Conservation (phyloP, 2,888 invertebrate species). For the Leptopilina myrica region DNA sequence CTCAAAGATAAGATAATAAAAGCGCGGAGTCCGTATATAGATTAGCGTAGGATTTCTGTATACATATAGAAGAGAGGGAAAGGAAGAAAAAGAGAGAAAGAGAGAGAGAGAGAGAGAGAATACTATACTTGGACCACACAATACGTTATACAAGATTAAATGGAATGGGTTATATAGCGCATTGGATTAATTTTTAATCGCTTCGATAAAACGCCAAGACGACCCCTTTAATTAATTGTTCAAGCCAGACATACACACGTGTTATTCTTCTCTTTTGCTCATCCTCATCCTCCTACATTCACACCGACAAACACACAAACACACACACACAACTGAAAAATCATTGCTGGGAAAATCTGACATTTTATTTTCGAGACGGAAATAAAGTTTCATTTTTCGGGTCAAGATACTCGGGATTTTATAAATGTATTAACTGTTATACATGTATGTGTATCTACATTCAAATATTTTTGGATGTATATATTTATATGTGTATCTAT, state of each 20-base stretch:
- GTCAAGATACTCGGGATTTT: neutral
- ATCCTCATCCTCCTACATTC: neutral
- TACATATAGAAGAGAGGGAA: neutral
- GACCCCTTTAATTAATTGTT: slow-evolving; percentile 52
- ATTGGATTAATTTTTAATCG: slow-evolving; percentile 56
- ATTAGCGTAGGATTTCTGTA: slow-evolving; percentile 44
- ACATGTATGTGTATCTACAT: too few relatives aligned
- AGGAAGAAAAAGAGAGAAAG: too few relatives aligned
- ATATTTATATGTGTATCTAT: too few relatives aligned
- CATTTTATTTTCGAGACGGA: neutral
- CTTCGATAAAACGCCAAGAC: slow-evolving; percentile 44
- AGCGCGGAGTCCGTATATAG: slow-evolving; percentile 54
- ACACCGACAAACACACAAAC: neutral
- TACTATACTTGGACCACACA: slow-evolving; percentile 10
- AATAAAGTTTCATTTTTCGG: neutral
- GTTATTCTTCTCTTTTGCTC: slow-evolving; percentile 36
- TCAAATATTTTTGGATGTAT: too few relatives aligned
- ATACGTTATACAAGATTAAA: slow-evolving; percentile 9
- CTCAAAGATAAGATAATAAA: slow-evolving; percentile 66
- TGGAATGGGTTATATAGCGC: slow-evolving; percentile 25
- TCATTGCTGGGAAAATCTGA: neutral
- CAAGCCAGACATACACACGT: slow-evolving; percentile 37
- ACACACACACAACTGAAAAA: neutral
- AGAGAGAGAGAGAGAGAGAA: too few relatives aligned
- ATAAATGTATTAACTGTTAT: neutral